phyloP scores from a whole-genome alignment of 2,888 invertebrate species.

The Doris montereyensis region DNA sequence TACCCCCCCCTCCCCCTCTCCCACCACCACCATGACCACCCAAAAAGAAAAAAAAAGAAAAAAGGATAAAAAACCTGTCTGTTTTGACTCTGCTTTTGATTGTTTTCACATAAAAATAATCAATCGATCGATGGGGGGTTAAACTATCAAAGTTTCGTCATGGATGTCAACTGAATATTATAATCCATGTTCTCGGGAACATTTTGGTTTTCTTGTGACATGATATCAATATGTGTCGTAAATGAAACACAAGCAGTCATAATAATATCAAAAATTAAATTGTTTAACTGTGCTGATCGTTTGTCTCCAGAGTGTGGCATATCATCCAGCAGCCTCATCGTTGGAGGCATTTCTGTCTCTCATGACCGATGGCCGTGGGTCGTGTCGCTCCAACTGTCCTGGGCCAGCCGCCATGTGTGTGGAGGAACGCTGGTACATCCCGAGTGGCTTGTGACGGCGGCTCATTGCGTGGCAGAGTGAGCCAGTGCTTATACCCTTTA shows the following conservation, averaged over 20 bases:
- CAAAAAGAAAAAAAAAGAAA: too few species aligned
- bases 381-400: constrained; percentile 51
- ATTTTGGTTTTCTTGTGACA: not conserved
- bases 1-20: too few species aligned
- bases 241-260: not conserved
- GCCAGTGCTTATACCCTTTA: too few species aligned
- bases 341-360: constrained; percentile 50
- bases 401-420: constrained; percentile 54
- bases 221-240: not conserved
- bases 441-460: constrained; percentile 54
- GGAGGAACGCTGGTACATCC: constrained; percentile 54
- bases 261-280: not conserved
- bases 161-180: too few species aligned
- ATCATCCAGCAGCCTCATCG: constrained; percentile 51
- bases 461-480: constrained; percentile 56
- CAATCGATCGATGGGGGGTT: too few species aligned
- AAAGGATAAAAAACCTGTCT: too few species aligned
- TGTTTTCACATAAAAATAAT: too few species aligned
- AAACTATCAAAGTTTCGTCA: too few species aligned
- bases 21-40: too few species aligned
- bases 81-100: too few species aligned
- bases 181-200: not conserved
- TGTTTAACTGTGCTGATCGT: not conserved
- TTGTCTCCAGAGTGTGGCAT: constrained; percentile 49
- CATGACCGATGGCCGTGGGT: constrained; percentile 57